Conservation (phyloP, 2,888 invertebrate genomes). For the Pristionchus japonicus region DNA sequence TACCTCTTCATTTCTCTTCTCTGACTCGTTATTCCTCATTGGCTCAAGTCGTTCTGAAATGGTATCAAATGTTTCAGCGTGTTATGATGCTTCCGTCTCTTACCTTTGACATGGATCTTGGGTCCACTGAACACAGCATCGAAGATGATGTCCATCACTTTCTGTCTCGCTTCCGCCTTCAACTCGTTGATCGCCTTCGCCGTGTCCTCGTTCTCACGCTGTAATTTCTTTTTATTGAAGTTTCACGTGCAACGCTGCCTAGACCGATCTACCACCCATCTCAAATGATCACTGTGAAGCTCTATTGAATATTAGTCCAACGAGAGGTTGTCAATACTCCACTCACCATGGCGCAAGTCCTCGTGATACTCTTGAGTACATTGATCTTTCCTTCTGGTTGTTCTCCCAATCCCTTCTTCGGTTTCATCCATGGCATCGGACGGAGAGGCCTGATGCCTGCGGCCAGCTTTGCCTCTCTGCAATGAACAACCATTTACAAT, state of each 20-base stretch:
- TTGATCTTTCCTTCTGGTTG: not conserved
- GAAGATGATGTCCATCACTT: slow-evolving; percentile 16
- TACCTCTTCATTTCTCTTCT: not conserved
- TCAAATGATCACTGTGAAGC: too few species aligned
- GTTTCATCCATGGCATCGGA: not conserved
- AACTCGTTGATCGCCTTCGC: not conserved
- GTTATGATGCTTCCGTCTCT: not conserved
- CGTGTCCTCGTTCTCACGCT: not conserved
- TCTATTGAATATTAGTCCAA: too few species aligned
- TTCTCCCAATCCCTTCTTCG: not conserved
- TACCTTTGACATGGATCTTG: not conserved
- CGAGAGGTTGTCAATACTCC: too few species aligned
- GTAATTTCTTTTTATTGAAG: not conserved
- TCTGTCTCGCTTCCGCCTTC: not conserved
- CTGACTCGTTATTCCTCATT: too few species aligned
- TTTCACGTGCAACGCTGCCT: too few species aligned
- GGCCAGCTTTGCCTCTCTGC: not conserved
- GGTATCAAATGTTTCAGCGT: not conserved
- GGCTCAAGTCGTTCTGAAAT: not conserved
- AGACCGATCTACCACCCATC: too few species aligned
- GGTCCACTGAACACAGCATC: not conserved
- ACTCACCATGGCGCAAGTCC: not conserved
- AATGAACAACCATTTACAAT: not conserved
- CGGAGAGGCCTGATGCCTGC: not conserved
- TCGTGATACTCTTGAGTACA: not conserved